Evolutionary conservation across 2,888 invertebrate genomes (phyloP), one percentile per base, ranked within the genome.

Genomic region (Hydriomena furcata): DNA sequence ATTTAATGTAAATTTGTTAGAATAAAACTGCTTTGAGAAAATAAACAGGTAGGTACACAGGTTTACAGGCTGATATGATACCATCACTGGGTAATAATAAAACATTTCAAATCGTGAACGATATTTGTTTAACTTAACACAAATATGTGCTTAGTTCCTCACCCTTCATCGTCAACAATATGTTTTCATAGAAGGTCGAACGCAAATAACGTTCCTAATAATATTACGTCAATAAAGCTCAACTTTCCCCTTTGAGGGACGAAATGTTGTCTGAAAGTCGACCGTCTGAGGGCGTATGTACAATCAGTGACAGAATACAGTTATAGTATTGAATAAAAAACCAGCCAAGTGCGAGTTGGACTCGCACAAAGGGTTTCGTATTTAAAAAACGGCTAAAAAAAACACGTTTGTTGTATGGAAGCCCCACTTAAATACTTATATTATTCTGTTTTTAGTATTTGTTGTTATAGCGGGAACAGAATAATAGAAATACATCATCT

Each of bases 261-360:
- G 46, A 66, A 67, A 74, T 68, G 69, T 68, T 71, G 66, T 66
- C 66, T 66, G 64, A 67, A 65, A 66, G 68, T 66, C 70, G 57
- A 50, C 52, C 48, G 58, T 57, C 48, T 34, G 46, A 48, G 32
- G 44, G 49, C 12, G 28, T 49, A 50, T 24, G 7, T 8, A 34
- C 13, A 8, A 32, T 32, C 1, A 13, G 27, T 7, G 17, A 40
- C 27, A 10, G 20, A 21, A 10, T 23, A 28, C 13, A 7, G n/a
- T 13, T 31, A 13, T 31, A 4, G 7, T n/a, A n/a, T n/a, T n/a
- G n/a, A n/a, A n/a, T n/a, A n/a, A n/a, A n/a, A n/a, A n/a, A n/a
- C n/a, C n/a, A n/a, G n/a, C n/a, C n/a, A n/a, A n/a, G n/a, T n/a
- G n/a, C n/a, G n/a, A n/a, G n/a, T n/a, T n/a, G n/a, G n/a, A n/a